phyloP scores from a whole-genome alignment of 2,888 invertebrate species.

The Cantharis nigra region DNA sequence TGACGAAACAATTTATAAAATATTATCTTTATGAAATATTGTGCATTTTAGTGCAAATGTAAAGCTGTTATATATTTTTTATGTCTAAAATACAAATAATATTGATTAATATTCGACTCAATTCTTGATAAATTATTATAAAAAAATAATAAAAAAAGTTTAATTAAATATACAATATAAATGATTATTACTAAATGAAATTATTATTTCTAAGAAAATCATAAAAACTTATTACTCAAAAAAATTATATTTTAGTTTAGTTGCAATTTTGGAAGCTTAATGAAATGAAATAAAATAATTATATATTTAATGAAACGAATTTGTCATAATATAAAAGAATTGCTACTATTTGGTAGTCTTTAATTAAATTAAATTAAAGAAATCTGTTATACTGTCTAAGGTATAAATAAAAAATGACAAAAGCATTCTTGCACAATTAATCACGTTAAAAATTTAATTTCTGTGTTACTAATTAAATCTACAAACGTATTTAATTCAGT shows the following conservation, averaged over 20 bases:
- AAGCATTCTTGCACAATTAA: not conserved
- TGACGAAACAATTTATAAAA: too few species aligned
- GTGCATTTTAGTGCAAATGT: too few species aligned
- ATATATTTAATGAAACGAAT: not conserved
- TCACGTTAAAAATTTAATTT: slow-evolving; percentile 5
- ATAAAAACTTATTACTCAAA: not conserved
- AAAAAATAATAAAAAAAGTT: too few species aligned
- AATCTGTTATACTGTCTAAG: not conserved
- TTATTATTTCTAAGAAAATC: not conserved
- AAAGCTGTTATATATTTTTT: too few species aligned
- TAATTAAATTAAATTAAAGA: not conserved
- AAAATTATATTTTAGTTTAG: not conserved
- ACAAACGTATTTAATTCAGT: slow-evolving; percentile 19
- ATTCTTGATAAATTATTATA: too few species aligned
- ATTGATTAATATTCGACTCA: too few species aligned
- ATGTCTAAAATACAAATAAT: too few species aligned
- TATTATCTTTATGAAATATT: too few species aligned
- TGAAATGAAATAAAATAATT: not conserved
- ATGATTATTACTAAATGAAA: not conserved
- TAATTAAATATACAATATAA: not conserved
- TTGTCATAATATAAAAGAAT: not conserved
- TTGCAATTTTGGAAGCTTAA: not conserved
- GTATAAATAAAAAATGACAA: not conserved
- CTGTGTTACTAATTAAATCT: slow-evolving; percentile 26
- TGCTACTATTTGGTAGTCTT: not conserved